Conservation (phyloP, 1,140 invertebrate genomes). For the Chironomus striatipennis region DNA sequence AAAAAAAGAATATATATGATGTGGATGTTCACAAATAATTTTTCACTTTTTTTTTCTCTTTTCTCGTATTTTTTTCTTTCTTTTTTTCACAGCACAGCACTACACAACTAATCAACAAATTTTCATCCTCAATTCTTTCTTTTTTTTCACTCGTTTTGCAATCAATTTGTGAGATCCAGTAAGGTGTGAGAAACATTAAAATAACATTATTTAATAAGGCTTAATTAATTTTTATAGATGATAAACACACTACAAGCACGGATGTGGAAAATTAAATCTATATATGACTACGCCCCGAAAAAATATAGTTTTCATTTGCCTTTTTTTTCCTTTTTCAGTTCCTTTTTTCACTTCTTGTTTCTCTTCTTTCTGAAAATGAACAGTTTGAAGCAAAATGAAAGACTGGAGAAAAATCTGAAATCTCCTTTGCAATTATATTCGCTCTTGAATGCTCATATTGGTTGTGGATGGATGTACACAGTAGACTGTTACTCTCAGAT, state of each 20-base stretch:
- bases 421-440: not conserved
- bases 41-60: not conserved
- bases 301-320: slow-evolving; percentile 1
- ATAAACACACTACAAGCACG: not conserved
- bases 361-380: not conserved
- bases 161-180: not conserved
- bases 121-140: not conserved
- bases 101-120: slow-evolving; percentile 1
- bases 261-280: slow-evolving; percentile 16
- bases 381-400: slow-evolving; percentile 18
- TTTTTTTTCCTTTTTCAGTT: not conserved
- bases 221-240: not conserved
- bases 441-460: not conserved
- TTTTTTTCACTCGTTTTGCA: not conserved
- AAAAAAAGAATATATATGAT: not conserved
- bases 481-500: too few species aligned
- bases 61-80: not conserved
- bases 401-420: slow-evolving; percentile 13
- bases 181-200: not conserved
- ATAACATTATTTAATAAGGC: not conserved
- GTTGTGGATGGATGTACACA: too few species aligned
- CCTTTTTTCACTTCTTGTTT: not conserved
- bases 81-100: slow-evolving; percentile 6
- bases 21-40: not conserved
- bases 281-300: slow-evolving; percentile 19